These are phyloP conservation scores for Poeciliopsis gracilis DNA, from an alignment of 2,797 vertebrate species.

Conservation along the genomic window DNA sequence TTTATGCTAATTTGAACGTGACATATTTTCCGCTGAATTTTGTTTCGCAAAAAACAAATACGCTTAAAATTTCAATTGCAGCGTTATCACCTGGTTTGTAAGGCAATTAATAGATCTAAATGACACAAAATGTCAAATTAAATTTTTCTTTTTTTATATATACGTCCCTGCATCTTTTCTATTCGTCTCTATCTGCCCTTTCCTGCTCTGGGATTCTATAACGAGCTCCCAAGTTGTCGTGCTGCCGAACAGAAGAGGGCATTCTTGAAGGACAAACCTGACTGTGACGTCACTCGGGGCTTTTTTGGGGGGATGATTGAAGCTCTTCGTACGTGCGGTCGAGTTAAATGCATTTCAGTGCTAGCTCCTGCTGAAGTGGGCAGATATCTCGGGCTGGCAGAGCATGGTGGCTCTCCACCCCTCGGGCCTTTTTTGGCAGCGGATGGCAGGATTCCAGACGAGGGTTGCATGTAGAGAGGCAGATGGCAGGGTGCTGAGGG, in stretches of 20 bases:
- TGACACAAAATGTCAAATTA: not conserved
- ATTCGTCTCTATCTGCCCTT: not conserved
- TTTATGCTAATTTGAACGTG: not conserved
- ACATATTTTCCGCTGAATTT: not conserved
- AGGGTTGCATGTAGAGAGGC: conserved; percentile 70
- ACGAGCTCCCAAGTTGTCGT: not conserved
- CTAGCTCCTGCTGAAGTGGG: conserved; percentile 52
- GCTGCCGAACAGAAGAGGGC: not conserved
- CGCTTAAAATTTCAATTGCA: not conserved
- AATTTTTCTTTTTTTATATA: too few relatives aligned
- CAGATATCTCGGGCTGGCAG: conserved; percentile 57
- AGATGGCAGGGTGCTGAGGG: conserved; percentile 62
- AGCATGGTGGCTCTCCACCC: conserved; percentile 54
- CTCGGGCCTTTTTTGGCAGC: conserved; percentile 61
- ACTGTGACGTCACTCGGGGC: not conserved
- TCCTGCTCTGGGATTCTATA: not conserved
- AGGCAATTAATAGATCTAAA: not conserved
- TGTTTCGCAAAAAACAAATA: not conserved
- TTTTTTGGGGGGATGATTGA: conserved; percentile 23
- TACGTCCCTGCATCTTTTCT: not conserved
- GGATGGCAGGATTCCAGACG: conserved; percentile 61
- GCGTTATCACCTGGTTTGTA: not conserved
- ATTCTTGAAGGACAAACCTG: conserved; percentile 26
- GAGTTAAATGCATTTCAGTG: conserved; percentile 30
- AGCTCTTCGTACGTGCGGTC: conserved; percentile 3